A percentile compares a stretch with the other conserved stretches of the same genome.
phyloP scores from a whole-genome alignment of 2,888 invertebrate genomes.

The Pinctada fucata region DNA sequence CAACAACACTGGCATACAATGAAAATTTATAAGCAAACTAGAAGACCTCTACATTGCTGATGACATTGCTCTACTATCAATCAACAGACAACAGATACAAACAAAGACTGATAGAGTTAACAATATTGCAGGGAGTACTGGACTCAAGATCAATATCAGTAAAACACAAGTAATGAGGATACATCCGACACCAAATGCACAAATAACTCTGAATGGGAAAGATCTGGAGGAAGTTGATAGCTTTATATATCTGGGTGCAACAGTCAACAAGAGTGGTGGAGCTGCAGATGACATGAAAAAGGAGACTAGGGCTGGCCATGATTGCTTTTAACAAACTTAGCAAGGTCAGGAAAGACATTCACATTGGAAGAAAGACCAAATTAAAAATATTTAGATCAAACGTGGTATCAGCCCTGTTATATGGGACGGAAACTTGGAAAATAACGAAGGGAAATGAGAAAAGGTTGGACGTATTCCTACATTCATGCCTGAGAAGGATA shows the following conservation, averaged over 20 bases:
- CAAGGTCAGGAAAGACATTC: not conserved
- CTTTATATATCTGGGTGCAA: too few relatives aligned
- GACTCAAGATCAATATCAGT: not conserved
- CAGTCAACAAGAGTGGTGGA: not conserved
- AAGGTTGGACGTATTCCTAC: too few relatives aligned
- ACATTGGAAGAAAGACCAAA: constrained; percentile 3
- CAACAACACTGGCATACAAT: not conserved
- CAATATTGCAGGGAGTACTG: not conserved
- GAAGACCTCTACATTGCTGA: not conserved
- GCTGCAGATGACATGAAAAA: constrained; percentile 8
- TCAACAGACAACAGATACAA: not conserved
- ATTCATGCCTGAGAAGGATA: not conserved
- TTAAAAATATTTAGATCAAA: constrained; percentile 1
- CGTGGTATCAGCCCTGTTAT: constrained; percentile 1
- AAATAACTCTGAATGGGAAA: not conserved
- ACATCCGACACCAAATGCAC: not conserved
- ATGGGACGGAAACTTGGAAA: not conserved
- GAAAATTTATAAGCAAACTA: not conserved
- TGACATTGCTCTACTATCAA: not conserved
- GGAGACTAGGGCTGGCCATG: not conserved
- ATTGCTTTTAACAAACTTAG: not conserved
- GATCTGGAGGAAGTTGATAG: too few relatives aligned
- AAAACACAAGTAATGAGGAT: constrained; percentile 1
- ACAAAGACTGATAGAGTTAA: not conserved
- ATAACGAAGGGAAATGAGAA: not conserved